These are phyloP conservation scores for Sakesphorus luctuosus DNA, from an alignment of 2,113 vertebrate species.

Conservation along the genomic window DNA sequence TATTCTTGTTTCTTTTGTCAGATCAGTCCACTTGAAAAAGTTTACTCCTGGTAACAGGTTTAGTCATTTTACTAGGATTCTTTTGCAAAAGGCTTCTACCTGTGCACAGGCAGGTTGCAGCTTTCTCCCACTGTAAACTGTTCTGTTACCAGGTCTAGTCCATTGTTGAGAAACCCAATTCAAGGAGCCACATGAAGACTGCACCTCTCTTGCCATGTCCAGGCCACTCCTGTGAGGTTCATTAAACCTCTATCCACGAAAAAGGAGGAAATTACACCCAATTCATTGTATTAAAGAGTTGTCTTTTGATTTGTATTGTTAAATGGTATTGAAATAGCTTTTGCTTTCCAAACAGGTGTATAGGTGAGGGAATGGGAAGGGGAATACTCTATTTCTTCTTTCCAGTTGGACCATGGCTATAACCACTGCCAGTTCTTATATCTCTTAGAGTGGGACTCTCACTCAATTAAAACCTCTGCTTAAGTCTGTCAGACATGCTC, in stretches of 20 bases:
- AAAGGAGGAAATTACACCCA: not conserved
- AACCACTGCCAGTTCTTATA: not conserved
- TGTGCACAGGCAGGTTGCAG: constrained; percentile 3
- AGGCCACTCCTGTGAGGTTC: not conserved
- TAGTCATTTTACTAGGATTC: not conserved
- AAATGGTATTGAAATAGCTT: not conserved
- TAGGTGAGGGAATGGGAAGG: not conserved
- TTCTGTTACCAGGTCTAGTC: not conserved
- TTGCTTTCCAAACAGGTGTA: not conserved
- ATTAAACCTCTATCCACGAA: not conserved
- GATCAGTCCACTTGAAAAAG: not conserved
- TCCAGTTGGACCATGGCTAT: not conserved
- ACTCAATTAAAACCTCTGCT: not conserved
- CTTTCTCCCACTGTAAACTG: not conserved
- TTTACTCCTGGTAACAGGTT: not conserved
- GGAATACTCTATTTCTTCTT: not conserved
- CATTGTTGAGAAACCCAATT: not conserved
- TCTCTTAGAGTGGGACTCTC: not conserved
- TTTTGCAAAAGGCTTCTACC: constrained; percentile 2
- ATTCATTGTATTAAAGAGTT: not conserved
- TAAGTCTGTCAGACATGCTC: not conserved
- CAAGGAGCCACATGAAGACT: not conserved
- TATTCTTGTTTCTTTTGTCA: not conserved
- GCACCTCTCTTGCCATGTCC: not conserved
- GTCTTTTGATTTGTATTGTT: not conserved